These are phyloP conservation scores for Hippotragus niger DNA, from an alignment of 2,113 vertebrate genomes.

Conservation along the genomic window DNA sequence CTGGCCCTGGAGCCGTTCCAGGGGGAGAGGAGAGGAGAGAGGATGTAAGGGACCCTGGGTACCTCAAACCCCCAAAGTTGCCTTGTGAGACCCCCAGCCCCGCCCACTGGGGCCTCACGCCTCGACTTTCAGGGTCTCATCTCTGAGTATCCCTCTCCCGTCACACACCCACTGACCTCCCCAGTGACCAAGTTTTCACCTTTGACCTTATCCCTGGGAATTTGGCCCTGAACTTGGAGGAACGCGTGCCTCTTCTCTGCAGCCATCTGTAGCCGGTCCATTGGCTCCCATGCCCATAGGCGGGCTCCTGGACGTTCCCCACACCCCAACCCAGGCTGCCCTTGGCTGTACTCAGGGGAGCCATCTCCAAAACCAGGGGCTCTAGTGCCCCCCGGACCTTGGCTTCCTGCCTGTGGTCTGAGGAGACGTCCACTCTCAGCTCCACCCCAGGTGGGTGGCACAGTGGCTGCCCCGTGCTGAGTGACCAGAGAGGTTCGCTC, in stretches of 20 bases:
- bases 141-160: neutral
- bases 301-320: rapidly evolving
- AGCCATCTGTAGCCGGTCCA: too few species aligned
- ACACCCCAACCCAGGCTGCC: neutral
- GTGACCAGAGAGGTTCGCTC: neutral
- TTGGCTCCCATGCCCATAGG: too few species aligned
- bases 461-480: rapidly evolving
- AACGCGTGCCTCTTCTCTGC: rapidly evolving
- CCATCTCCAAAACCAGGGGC: neutral
- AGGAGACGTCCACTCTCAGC: neutral
- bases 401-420: neutral
- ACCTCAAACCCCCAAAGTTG: neutral
- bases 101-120: rapidly evolving
- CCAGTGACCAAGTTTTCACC: neutral
- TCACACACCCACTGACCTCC: neutral
- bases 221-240: neutral
- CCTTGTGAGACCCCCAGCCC: neutral
- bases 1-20: neutral
- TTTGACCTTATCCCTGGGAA: neutral
- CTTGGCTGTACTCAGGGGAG: neutral
- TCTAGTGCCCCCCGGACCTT: neutral
- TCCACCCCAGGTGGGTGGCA: neutral
- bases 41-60: too few species aligned
- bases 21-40: neutral
- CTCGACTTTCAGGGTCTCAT: neutral